Base-by-base conservation (phyloP, 2,888 invertebrate species). In the Macaria notata region DNA sequence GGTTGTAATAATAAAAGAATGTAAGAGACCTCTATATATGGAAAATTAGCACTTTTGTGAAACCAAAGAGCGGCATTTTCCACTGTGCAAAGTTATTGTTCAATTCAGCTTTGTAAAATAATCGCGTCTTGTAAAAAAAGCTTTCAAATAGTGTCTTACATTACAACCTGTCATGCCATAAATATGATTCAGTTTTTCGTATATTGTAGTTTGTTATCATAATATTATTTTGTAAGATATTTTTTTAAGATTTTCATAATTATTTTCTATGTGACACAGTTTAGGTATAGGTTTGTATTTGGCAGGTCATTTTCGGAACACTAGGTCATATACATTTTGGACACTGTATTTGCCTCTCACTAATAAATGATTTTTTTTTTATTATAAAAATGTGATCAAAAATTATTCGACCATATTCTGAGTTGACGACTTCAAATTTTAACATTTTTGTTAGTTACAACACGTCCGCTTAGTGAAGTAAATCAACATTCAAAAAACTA, bases 31-130 rank as follows among this genome's bases (percentile, higher is more conserved):
- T 42, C 38, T 41, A 49, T 46, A 53, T 58, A 66, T 66, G 71
- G 70, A 65, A 70, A 71, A 59, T 54, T 58, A 61, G 68, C 66
- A 64, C 61, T 69, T 72, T 71, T 78, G 73, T 72, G 72, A 78
- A 69, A 82, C 82, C 83, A 83, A 83, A 83, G 83, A 83, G 67
- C 69, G 78, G 79, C 81, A 79, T 82, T 81, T 83, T 71, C 64
- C 62, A 64, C 33, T 30, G 61, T 41, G 46, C 29, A 69, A 64
- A 65, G 63, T 56, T 55, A 53, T 54, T 47, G 45, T 52, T 59
- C 61, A 62, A 47, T 59, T 58, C 58, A 54, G 79, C 79, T 84
- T 86, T 86, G 83, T 85, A 81, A 71, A 70, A 83, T 79, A 69
- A 69, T 73, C 66, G 72, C 78, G 75, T 73, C 72, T 69, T 69